Evolutionary conservation across 2,113 vertebrate genomes (phyloP).

Genomic region (Syngnathoides biaculeatus): DNA sequence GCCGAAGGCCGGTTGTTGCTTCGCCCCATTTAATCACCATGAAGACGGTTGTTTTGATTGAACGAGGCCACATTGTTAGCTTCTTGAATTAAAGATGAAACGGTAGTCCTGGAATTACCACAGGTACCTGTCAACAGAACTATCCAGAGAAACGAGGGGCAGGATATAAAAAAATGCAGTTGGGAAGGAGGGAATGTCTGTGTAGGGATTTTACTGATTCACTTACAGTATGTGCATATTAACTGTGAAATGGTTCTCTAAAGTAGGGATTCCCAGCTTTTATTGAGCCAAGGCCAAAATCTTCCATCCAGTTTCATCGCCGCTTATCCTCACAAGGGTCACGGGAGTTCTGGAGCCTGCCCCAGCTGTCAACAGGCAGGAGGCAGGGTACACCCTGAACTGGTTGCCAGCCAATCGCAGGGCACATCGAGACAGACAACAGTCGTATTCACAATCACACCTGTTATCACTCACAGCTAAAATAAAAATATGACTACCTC

Average conservation of each 20-base stretch:
- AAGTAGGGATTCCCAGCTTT: too few relatives aligned
- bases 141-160: slow-evolving; percentile 17
- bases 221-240: not conserved
- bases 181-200: slow-evolving; percentile 13
- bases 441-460: too few relatives aligned
- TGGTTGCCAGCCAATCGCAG: too few relatives aligned
- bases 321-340: too few relatives aligned
- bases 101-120: slow-evolving; percentile 40
- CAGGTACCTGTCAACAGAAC: slow-evolving; percentile 45
- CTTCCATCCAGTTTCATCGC: too few relatives aligned
- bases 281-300: too few relatives aligned
- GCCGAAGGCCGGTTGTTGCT: slow-evolving; percentile 16
- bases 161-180: slow-evolving; percentile 49
- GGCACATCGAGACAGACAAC: too few relatives aligned
- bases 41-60: slow-evolving; percentile 32
- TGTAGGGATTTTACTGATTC: slow-evolving; percentile 13
- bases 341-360: too few relatives aligned
- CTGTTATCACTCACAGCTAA: slow-evolving; percentile 2
- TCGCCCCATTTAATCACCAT: slow-evolving; percentile 25
- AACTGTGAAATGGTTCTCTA: not conserved
- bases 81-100: slow-evolving; percentile 52
- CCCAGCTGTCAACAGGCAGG: too few relatives aligned
- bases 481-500: not conserved
- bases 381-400: too few relatives aligned
- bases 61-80: slow-evolving; percentile 38